Percentiles rank a stretch among this genome's conserved stretches.
These are phyloP conservation scores for Alloplasta piceator DNA, from an alignment of 2,888 invertebrate species.

Conservation along the genomic window DNA sequence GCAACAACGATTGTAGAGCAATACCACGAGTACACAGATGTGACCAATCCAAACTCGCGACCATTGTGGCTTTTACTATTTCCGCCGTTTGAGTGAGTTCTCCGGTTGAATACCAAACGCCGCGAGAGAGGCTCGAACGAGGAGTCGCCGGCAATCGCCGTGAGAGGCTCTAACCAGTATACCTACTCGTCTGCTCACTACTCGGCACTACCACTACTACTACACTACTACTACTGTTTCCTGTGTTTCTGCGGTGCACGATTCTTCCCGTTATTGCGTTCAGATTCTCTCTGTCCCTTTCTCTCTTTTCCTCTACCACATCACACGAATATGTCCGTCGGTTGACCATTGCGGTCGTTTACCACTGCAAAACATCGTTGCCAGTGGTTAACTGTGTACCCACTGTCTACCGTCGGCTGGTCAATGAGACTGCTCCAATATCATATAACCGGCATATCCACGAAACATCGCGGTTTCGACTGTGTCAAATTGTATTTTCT, in stretches of 20 bases:
- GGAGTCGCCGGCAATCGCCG: slow-evolving; percentile 46
- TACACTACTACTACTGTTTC: slow-evolving; percentile 37
- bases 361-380: slow-evolving; percentile 57
- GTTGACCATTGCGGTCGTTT: slow-evolving; percentile 62
- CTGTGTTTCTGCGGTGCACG: slow-evolving; percentile 50
- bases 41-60: slow-evolving; percentile 48
- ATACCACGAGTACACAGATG: slow-evolving; percentile 43
- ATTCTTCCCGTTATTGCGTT: slow-evolving; percentile 43
- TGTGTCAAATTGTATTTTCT: neutral
- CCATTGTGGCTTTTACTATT: slow-evolving; percentile 56
- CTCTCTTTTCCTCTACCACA: slow-evolving; percentile 14
- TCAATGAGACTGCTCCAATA: slow-evolving; percentile 37
- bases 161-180: slow-evolving; percentile 16
- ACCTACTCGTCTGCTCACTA: slow-evolving; percentile 56
- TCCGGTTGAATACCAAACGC: neutral
- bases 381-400: slow-evolving; percentile 24
- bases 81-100: slow-evolving; percentile 43
- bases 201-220: slow-evolving; percentile 32
- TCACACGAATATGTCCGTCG: slow-evolving; percentile 58
- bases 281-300: slow-evolving; percentile 46
- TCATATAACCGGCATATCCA: slow-evolving; percentile 15
- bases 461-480: slow-evolving; percentile 15
- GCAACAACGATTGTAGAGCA: slow-evolving; percentile 7
- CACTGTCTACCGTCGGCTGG: slow-evolving; percentile 28
- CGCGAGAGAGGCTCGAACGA: slow-evolving; percentile 23